Conservation (phyloP, 2,888 invertebrate genomes). For the Drosophila emarginata region DNA sequence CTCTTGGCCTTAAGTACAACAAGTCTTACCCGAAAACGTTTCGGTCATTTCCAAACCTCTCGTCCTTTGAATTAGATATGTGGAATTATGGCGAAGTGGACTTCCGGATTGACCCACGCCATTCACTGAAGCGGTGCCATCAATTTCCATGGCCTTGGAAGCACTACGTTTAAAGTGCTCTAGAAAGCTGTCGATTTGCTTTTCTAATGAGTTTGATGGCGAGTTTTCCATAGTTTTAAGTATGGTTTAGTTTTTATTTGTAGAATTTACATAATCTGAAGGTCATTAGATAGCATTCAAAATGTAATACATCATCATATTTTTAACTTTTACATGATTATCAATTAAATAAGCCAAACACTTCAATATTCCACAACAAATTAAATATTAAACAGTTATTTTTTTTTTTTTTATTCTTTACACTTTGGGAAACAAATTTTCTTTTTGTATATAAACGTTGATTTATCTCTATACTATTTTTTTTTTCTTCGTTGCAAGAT, state of each 20-base stretch:
- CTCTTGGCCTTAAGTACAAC: background rate
- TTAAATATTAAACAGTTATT: background rate
- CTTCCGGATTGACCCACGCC: slow-evolving; percentile 36
- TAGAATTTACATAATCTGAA: slow-evolving; percentile 4
- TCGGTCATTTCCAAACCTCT: slow-evolving; percentile 80
- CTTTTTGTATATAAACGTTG: background rate
- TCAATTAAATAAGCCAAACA: background rate
- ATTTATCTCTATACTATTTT: slow-evolving; percentile 14
- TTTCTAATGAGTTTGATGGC: slow-evolving; percentile 88
- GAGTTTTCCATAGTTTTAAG: slow-evolving; percentile 82
- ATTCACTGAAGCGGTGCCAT: slow-evolving; percentile 60
- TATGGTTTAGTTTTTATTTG: background rate
- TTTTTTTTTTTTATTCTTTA: background rate
- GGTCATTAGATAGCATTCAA: background rate
- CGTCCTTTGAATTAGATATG: slow-evolving; percentile 63
- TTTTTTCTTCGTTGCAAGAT: background rate
- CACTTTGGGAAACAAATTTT: background rate
- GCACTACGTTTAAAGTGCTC: slow-evolving; percentile 92
- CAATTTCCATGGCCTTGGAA: slow-evolving; percentile 88
- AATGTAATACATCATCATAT: background rate
- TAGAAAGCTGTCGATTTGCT: slow-evolving; percentile 92
- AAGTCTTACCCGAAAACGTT: slow-evolving; percentile 64
- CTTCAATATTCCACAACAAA: background rate
- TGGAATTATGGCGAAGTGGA: slow-evolving; percentile 47
- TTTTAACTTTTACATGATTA: background rate